phyloP scores from a whole-genome alignment of 2,797 vertebrate genomes.

The Pagetopsis macropterus region DNA sequence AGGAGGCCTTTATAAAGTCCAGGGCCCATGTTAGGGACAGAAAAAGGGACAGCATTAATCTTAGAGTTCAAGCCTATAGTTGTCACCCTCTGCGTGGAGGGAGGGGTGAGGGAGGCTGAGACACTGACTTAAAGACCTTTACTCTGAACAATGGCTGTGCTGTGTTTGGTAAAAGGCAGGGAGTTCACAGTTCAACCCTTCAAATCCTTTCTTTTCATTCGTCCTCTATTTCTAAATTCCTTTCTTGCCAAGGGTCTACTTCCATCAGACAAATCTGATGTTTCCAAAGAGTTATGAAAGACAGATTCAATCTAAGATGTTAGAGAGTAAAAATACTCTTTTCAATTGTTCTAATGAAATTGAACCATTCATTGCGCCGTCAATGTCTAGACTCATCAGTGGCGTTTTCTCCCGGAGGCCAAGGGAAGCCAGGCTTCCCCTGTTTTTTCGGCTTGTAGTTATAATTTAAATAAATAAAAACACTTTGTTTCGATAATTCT shows the following conservation, averaged over 20 bases:
- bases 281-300: not conserved
- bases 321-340: not conserved
- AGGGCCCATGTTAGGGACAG: conserved; percentile 75
- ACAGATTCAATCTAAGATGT: not conserved
- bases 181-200: conserved; percentile 57
- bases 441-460: too few relatives aligned
- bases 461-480: too few relatives aligned
- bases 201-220: conserved; percentile 48
- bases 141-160: conserved; percentile 64
- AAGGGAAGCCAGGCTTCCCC: too few relatives aligned
- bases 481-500: too few relatives aligned
- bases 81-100: conserved; percentile 71
- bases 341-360: conserved; percentile 42
- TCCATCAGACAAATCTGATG: not conserved
- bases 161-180: conserved; percentile 58
- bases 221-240: not conserved
- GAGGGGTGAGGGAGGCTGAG: conserved; percentile 45
- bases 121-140: conserved; percentile 66
- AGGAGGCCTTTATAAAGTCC: conserved; percentile 83
- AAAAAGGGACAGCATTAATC: conserved; percentile 82
- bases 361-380: conserved; percentile 16
- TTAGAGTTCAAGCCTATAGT: conserved; percentile 85
- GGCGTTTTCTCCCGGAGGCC: too few relatives aligned
- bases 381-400: conserved; percentile 15
- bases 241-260: conserved; percentile 32